These are phyloP conservation scores for Calameuta pallipes DNA, from an alignment of 2,888 invertebrate species.

Conservation along the genomic window DNA sequence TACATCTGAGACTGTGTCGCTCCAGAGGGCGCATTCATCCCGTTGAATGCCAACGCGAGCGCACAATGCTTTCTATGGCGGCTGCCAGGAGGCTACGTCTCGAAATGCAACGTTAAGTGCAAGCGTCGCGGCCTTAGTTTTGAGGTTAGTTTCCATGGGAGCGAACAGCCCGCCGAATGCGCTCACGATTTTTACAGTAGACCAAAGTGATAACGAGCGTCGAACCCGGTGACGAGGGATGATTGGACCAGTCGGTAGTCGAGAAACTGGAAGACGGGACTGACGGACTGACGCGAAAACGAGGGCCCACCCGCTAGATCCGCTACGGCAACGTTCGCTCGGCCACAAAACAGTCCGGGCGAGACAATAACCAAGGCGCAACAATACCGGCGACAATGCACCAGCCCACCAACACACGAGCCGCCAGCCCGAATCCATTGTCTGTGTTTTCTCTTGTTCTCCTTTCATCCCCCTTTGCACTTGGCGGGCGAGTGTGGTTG, in stretches of 20 bases:
- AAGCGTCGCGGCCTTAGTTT: constrained; percentile 32
- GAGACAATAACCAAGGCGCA: constrained; percentile 59
- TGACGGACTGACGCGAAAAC: no score
- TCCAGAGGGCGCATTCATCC: constrained; percentile 58
- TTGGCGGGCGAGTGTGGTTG: constrained; percentile 33
- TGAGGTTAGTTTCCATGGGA: constrained; percentile 22
- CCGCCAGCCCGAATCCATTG: constrained; percentile 57
- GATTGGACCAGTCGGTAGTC: no score
- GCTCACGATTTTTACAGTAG: rapidly evolving
- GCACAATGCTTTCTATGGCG: constrained; percentile 50
- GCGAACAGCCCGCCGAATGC: no score
- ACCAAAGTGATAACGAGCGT: no score
- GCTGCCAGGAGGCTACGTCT: constrained; percentile 40
- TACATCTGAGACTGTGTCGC: constrained; percentile 59
- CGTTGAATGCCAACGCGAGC: constrained; percentile 51
- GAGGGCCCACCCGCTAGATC: constrained; percentile 21
- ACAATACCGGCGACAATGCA: constrained; percentile 56
- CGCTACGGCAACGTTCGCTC: constrained; percentile 51
- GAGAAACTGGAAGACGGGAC: no score
- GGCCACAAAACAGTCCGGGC: constrained; percentile 58
- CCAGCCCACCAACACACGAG: constrained; percentile 48
- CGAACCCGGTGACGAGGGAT: no score
- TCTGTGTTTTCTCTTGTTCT: constrained; percentile 58
- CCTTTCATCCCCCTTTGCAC: constrained; percentile 51
- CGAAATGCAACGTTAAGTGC: constrained; percentile 42